Conservation (phyloP, 2,797 vertebrate species). For the Toxotes lorentzi region DNA sequence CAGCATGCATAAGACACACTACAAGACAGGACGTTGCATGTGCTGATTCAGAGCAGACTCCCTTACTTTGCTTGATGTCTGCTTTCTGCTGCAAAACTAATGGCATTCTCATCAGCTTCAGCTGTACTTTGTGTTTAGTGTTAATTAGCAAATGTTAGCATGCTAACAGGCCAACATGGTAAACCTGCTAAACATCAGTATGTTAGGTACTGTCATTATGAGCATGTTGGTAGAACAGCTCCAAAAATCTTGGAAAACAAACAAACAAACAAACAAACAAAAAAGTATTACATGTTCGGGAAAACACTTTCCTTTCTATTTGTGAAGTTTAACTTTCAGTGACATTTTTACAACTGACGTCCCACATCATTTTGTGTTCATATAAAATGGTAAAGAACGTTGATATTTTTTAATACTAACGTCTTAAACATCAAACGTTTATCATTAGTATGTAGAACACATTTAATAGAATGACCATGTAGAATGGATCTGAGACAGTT, state of each 20-base stretch:
- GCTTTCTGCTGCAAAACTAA: slow-evolving; percentile 23
- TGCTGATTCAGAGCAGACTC: slow-evolving; percentile 60
- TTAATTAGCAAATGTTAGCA: background rate
- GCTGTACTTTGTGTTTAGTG: background rate
- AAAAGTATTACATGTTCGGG: background rate
- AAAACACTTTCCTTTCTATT: background rate
- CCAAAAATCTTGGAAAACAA: too few species aligned
- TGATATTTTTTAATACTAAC: background rate
- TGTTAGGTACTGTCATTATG: background rate
- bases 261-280: background rate
- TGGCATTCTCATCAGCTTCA: background rate
- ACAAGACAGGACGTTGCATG: slow-evolving; percentile 57
- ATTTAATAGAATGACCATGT: background rate
- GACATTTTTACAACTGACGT: background rate
- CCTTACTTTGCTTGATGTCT: slow-evolving; percentile 31
- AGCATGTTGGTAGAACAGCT: too few species aligned
- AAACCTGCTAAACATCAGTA: too few species aligned
- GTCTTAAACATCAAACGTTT: too few species aligned
- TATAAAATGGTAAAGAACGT: background rate
- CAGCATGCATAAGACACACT: slow-evolving; percentile 22
- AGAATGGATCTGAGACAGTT: background rate
- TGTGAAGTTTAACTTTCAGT: background rate
- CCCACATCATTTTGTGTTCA: background rate
- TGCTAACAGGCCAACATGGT: too few species aligned
- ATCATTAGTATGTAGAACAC: too few species aligned